Evolutionary conservation across 2,888 invertebrate genomes (phyloP), one percentile per base, ranked within the genome.

Genomic region (Phalangium opilio): DNA sequence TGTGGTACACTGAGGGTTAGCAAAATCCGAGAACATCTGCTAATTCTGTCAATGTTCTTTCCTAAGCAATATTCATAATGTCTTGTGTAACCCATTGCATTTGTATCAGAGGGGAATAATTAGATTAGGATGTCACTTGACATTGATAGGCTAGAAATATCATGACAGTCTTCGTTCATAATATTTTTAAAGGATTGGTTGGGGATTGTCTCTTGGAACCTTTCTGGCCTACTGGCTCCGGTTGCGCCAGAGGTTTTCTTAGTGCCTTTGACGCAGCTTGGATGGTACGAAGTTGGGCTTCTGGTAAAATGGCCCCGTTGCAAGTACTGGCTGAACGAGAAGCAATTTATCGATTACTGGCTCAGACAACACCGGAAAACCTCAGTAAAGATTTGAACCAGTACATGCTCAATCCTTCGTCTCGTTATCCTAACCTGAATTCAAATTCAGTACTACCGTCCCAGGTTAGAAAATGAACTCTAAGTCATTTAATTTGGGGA

Each of bases 141-240:
- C n/a, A n/a, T n/a, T n/a, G n/a, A n/a, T n/a, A n/a, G n/a, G n/a
- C n/a, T n/a, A n/a, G n/a, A n/a, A n/a, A n/a, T n/a, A n/a, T n/a
- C n/a, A n/a, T n/a, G n/a, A n/a, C n/a, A n/a, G n/a, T n/a, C n/a
- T n/a, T n/a, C n/a, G n/a, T n/a, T n/a, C n/a, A n/a, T n/a, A n/a
- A n/a, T n/a, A n/a, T n/a, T n/a, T n/a, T n/a, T n/a, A n/a, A n/a
- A n/a, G 83, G 81, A 59, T 74, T 98, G 45, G 95, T 96, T 2
- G 96, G 96, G 1, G 96, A 98, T 69, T 91, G 90, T 65, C 71
- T 96, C 46, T 73, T 96, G 21, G 96, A 96, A 74, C 89, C 89
- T 0, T 98, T 98, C 69, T 98, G 98, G 96, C 98, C 96, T 4
- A 95, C 93, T 1, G 98, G 98, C 0, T 93, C 93, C 3, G 98